Evolutionary conservation across 2,797 vertebrate genomes (phyloP).

Genomic region (Oceanodroma leucorhoa): DNA sequence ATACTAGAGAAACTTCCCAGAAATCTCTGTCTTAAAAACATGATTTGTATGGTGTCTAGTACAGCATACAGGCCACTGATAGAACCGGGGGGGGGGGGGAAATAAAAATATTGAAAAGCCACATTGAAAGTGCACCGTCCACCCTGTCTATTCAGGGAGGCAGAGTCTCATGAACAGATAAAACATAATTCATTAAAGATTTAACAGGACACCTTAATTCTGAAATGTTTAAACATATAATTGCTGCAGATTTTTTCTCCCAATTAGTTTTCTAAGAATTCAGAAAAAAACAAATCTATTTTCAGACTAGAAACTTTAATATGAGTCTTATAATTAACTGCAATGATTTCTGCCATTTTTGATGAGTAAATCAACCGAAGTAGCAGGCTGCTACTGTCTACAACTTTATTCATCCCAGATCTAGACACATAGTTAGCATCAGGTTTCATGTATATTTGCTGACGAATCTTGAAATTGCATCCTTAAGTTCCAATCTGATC

Average conservation of each 20-base stretch:
- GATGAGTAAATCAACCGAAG: background rate
- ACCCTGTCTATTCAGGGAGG: background rate
- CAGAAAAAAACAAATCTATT: background rate
- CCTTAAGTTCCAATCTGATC: background rate
- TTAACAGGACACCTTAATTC: background rate
- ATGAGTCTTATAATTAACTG: background rate
- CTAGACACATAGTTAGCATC: background rate
- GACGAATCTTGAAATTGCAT: background rate
- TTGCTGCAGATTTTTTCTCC: background rate
- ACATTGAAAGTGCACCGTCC: background rate
- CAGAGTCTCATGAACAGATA: background rate
- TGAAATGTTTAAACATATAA: background rate
- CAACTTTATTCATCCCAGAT: background rate
- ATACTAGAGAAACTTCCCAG: background rate
- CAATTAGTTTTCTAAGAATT: background rate
- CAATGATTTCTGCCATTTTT: background rate
- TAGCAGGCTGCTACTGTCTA: background rate
- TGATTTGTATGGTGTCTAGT: background rate
- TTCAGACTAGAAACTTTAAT: background rate
- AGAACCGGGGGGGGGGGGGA: background rate
- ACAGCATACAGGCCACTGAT: background rate
- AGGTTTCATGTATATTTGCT: background rate
- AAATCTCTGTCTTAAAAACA: background rate
- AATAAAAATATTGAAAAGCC: accelerated
- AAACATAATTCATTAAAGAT: background rate